Evolutionary conservation across 2,797 vertebrate genomes (phyloP).

Genomic region (Morelia viridis): DNA sequence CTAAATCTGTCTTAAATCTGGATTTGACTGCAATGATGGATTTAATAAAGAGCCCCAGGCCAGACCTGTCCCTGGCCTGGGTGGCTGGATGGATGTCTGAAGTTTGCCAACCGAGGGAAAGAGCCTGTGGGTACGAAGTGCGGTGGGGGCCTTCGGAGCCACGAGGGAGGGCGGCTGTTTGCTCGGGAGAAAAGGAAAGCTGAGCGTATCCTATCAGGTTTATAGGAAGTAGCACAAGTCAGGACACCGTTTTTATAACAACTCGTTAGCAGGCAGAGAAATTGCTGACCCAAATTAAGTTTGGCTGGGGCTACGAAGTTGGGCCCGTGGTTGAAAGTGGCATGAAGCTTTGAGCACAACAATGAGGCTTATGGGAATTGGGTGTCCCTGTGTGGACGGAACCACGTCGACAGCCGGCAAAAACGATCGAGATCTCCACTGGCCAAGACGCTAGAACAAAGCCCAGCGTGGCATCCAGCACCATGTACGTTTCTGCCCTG

Average conservation of each 20-base stretch:
- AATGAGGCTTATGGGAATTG: not conserved
- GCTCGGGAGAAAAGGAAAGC: not conserved
- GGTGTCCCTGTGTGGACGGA: not conserved
- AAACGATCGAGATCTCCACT: too few relatives aligned
- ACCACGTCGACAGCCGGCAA: too few relatives aligned
- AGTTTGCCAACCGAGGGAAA: not conserved
- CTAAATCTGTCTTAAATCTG: not conserved
- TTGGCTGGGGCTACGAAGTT: too few relatives aligned
- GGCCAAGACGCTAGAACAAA: too few relatives aligned
- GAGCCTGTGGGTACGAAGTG: not conserved
- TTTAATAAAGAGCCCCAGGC: not conserved
- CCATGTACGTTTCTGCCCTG: too few relatives aligned
- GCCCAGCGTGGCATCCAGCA: too few relatives aligned
- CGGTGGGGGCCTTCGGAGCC: not conserved
- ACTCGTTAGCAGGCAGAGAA: not conserved
- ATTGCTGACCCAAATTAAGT: not conserved
- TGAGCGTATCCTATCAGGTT: not conserved
- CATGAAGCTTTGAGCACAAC: not conserved
- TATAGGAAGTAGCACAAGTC: not conserved
- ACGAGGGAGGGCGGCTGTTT: not conserved
- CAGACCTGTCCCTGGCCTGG: not conserved
- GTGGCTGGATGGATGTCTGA: not conserved
- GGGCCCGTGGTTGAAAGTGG: not conserved
- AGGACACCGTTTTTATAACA: not conserved
- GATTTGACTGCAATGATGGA: not conserved